A percentile compares a stretch with the other conserved stretches of the same genome.
These are phyloP conservation scores for Branchipolynoe longqiensis DNA, from an alignment of 2,888 invertebrate species.

Conservation along the genomic window DNA sequence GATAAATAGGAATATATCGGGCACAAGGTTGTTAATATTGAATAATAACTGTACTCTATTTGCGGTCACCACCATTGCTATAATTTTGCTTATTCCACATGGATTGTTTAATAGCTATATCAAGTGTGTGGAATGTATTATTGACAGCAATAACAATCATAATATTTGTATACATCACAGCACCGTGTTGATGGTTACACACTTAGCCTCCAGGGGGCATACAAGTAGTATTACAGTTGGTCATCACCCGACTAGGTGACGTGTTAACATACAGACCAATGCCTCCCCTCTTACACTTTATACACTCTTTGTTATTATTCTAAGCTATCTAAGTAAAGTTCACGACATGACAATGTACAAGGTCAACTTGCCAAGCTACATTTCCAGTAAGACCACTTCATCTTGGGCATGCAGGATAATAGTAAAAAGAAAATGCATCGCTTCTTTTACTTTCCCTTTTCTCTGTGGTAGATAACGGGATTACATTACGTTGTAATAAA, in stretches of 20 bases:
- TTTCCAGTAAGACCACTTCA: slow-evolving; percentile 2
- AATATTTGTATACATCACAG: slow-evolving; percentile 57
- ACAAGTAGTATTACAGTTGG: slow-evolving; percentile 37
- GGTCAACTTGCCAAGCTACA: neutral
- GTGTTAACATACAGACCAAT: slow-evolving; percentile 12
- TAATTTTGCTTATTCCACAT: slow-evolving; percentile 51
- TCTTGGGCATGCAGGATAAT: too few relatives aligned
- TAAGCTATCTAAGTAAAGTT: slow-evolving; percentile 40
- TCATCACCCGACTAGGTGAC: slow-evolving; percentile 14
- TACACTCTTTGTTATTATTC: neutral
- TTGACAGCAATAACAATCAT: slow-evolving; percentile 52
- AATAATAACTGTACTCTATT: slow-evolving; percentile 7
- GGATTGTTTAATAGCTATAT: neutral
- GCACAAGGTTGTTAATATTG: neutral
- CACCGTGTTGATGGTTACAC: slow-evolving; percentile 54
- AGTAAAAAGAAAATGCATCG: too few relatives aligned
- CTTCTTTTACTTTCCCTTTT: too few relatives aligned
- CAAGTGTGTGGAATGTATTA: slow-evolving; percentile 52
- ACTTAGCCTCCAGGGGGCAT: slow-evolving; percentile 37
- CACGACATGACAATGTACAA: slow-evolving; percentile 35
- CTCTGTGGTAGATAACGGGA: too few relatives aligned
- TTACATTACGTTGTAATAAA: slow-evolving; percentile 20
- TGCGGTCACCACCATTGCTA: slow-evolving; percentile 32
- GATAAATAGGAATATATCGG: too few relatives aligned
- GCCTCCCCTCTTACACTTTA: neutral